Conservation (phyloP, 1,140 invertebrate genomes). For the Trissolcus basalis region DNA sequence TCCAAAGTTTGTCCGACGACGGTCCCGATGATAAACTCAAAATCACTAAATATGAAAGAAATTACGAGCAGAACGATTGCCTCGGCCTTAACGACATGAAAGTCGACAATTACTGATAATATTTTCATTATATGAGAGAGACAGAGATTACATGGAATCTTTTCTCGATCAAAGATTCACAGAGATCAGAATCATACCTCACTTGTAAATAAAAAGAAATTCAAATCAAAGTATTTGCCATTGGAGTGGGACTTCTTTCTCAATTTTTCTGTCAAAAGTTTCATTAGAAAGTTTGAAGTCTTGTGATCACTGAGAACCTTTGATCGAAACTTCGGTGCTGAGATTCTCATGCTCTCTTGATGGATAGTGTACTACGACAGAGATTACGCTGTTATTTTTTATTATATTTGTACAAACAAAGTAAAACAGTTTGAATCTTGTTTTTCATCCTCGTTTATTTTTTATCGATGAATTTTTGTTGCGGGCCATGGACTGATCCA, state of each 20-base stretch:
- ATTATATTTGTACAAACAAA: constrained; percentile 31
- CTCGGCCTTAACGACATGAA: constrained; percentile 98
- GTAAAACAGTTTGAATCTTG: constrained; percentile 2
- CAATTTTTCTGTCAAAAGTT: no score
- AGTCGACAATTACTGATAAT: constrained; percentile 85
- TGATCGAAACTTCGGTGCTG: no score
- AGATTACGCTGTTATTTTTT: constrained; percentile 8
- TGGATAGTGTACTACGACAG: background rate
- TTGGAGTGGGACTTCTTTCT: no score
- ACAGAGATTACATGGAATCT: background rate
- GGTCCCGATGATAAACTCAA: constrained; percentile 84
- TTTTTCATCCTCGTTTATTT: constrained; percentile 6
- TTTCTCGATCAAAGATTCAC: background rate
- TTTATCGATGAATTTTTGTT: constrained; percentile 4
- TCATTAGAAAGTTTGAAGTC: no score
- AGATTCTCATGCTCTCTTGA: no score
- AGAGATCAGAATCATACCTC: background rate
- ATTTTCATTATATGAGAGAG: background rate
- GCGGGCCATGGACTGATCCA: background rate
- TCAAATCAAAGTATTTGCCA: no score
- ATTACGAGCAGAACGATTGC: constrained; percentile 95
- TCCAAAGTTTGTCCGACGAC: constrained; percentile 89
- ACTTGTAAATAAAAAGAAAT: no score
- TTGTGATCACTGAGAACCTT: no score
- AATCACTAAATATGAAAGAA: constrained; percentile 89